Evolutionary conservation across 2,888 invertebrate genomes (phyloP).

Genomic region (Drosophila siamana): DNA sequence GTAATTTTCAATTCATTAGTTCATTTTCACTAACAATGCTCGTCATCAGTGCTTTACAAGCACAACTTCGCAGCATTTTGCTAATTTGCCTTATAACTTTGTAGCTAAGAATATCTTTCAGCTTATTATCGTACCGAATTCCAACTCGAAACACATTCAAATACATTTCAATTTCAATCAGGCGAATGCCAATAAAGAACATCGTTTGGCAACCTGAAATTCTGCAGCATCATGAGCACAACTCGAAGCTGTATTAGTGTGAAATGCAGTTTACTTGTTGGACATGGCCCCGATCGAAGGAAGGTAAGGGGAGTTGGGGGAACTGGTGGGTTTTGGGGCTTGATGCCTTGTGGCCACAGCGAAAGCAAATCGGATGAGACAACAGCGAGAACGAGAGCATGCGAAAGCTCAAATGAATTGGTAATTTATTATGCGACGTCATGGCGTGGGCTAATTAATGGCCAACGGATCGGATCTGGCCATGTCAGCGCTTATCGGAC

Average conservation of each 20-base stretch:
- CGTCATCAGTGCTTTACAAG: neutral
- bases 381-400: slow-evolving; percentile 43
- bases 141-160: slow-evolving; percentile 6
- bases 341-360: slow-evolving; percentile 50
- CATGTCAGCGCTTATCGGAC: slow-evolving; percentile 77
- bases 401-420: slow-evolving; percentile 74
- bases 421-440: slow-evolving; percentile 80
- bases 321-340: neutral
- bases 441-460: slow-evolving; percentile 80
- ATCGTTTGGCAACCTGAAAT: neutral
- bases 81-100: neutral
- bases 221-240: slow-evolving; percentile 11
- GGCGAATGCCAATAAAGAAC: slow-evolving; percentile 8
- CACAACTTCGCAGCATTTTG: neutral
- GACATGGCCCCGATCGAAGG: slow-evolving; percentile 28
- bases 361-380: slow-evolving; percentile 48
- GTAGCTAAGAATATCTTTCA: neutral
- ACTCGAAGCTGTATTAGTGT: slow-evolving; percentile 14
- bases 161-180: slow-evolving; percentile 43
- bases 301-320: neutral
- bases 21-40: too few relatives aligned
- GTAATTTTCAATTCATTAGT: too few relatives aligned
- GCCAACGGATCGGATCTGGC: slow-evolving; percentile 64
- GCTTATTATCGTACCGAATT: neutral
- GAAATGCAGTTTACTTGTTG: slow-evolving; percentile 67